These are phyloP conservation scores for Zaprionus lachaisei DNA, from an alignment of 1,140 invertebrate species.

Conservation along the genomic window DNA sequence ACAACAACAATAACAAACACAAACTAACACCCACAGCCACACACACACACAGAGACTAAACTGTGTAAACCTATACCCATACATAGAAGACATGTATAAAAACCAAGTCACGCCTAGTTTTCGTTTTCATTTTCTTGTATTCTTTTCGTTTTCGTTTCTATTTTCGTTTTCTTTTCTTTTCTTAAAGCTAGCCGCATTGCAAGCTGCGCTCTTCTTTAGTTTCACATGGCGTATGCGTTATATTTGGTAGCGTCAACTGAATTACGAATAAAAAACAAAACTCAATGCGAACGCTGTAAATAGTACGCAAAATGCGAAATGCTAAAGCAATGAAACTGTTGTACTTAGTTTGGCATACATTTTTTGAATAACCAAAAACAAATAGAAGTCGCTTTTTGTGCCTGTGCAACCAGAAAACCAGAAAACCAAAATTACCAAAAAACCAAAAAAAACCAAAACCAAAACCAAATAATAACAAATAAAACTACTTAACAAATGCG, in stretches of 20 bases:
- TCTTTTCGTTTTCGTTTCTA: constrained; percentile 10
- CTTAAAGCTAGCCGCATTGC: constrained; percentile 73
- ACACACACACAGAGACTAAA: not conserved
- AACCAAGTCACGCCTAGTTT: constrained; percentile 61
- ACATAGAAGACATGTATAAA: constrained; percentile 44
- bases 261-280: constrained; percentile 13
- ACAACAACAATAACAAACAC: not conserved
- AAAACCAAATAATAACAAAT: constrained; percentile 19
- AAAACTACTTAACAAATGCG: constrained; percentile 18
- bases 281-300: constrained; percentile 41
- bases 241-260: constrained; percentile 44
- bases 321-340: constrained; percentile 15
- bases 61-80: not conserved
- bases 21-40: not conserved
- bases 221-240: constrained; percentile 76
- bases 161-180: constrained; percentile 52
- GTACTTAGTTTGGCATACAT: constrained; percentile 22
- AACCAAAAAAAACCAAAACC: not conserved
- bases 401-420: constrained; percentile 2
- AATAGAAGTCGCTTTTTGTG: constrained; percentile 7
- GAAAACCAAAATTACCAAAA: constrained; percentile 11
- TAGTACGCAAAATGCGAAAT: constrained; percentile 34
- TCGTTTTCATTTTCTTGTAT: constrained; percentile 52
- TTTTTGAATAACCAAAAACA: constrained; percentile 25
- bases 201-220: constrained; percentile 56